These are phyloP conservation scores for Xestia c-nigrum DNA, from an alignment of 2,888 invertebrate species.

Conservation along the genomic window DNA sequence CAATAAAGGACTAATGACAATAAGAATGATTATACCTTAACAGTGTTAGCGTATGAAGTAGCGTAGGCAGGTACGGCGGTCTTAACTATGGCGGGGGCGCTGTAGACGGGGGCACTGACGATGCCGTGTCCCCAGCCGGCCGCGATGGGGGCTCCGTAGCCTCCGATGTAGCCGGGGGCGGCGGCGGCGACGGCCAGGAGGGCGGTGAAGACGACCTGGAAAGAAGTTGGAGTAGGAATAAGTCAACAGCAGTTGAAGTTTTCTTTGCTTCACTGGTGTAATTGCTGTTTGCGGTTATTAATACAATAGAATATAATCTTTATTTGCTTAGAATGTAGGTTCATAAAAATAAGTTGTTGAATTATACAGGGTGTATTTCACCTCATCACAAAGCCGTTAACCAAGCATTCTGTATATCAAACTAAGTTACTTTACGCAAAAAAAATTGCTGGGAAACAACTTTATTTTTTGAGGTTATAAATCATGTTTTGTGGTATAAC, in stretches of 20 bases:
- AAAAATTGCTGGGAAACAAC: no score
- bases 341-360: no score
- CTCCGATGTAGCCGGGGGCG: constrained; percentile 85
- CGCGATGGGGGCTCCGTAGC: constrained; percentile 77
- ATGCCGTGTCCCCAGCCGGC: constrained; percentile 74
- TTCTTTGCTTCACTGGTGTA: neutral
- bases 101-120: constrained; percentile 80
- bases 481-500: no score
- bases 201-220: constrained; percentile 89
- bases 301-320: no score
- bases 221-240: constrained; percentile 16
- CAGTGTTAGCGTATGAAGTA: constrained; percentile 92
- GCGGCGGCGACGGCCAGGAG: constrained; percentile 85
- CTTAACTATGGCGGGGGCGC: constrained; percentile 86
- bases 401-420: no score
- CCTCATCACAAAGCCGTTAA: no score
- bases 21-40: constrained; percentile 85
- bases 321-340: no score
- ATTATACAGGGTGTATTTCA: no score
- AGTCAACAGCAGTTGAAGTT: neutral
- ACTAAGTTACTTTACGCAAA: no score
- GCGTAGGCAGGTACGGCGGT: constrained; percentile 89
- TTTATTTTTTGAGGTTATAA: no score
- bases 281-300: no score
- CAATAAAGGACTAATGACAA: no score